phyloP scores from a whole-genome alignment of 2,888 invertebrate species.

The Halictus quadricinctus region DNA sequence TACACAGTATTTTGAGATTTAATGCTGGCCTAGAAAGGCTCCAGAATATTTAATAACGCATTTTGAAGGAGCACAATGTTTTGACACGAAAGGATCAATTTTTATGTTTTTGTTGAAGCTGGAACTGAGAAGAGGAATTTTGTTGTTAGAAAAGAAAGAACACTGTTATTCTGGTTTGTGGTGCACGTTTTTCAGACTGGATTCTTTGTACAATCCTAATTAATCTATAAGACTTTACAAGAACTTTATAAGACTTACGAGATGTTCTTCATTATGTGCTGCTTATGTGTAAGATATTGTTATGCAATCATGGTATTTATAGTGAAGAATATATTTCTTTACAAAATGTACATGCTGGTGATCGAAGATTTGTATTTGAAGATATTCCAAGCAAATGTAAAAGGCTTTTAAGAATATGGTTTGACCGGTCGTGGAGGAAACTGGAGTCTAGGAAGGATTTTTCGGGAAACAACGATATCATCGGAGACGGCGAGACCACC shows the following conservation, averaged over 20 bases:
- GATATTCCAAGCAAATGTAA: no score
- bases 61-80: neutral
- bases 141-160: neutral
- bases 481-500: conserved; percentile 28
- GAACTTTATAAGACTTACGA: no score
- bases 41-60: neutral
- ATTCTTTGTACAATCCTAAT: no score
- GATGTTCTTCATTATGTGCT: no score
- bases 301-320: no score
- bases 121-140: neutral
- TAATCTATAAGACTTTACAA: no score
- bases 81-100: neutral
- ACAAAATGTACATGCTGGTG: no score
- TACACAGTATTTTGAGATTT: conserved; percentile 39
- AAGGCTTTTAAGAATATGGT: no score
- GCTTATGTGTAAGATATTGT: no score
- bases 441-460: conserved; percentile 18
- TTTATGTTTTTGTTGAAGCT: neutral
- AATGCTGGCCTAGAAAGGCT: neutral
- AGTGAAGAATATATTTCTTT: no score
- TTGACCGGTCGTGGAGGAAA: neutral
- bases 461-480: conserved; percentile 30
- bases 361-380: no score
- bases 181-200: no score
- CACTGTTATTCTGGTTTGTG: neutral